Evolutionary conservation across 1,140 invertebrate genomes (phyloP), one percentile per base, ranked within the genome.

Genomic region (Sminthurides bifidus): DNA sequence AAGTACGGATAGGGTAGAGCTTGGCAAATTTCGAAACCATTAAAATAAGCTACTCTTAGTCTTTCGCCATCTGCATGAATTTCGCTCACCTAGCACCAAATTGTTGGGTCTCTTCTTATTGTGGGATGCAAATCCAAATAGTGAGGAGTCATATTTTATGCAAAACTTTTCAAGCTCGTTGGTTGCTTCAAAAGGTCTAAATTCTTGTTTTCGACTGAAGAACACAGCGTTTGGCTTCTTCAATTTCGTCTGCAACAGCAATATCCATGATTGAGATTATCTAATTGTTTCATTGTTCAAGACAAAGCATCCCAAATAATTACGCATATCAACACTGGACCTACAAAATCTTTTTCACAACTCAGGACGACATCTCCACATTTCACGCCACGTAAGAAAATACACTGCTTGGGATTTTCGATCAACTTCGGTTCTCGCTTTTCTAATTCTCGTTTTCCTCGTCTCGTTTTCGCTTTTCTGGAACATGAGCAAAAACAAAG

Each of bases 101-200:
- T 95, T 96, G 67, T 97, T 80, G 2, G 94, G 93, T 21, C 92
- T 75, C 70, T 98, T 98, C 72, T 98, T 98, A 49, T 79, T 87
- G 60, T 91, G 83, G n/a, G 83, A 87, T 19, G 81, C 87, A 68
- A 94, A 85, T 51, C 85, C 77, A 74, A 98, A 98, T 26, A 96
- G 69, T 1, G 92, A 81, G 19, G 86, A 77, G 71, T 97, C 89
- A 68, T 84, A 80, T 71, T 94, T 95, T 65, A 79, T 77, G 24
- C 83, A 81, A 65, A 96, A 81, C 60, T 81, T 81, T 75, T 97
- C 92, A 63, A 96, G 72, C 12, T 79, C 77, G 5, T 80, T 79
- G 0, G 79, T 71, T 74, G 93, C 82, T 72, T 93, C 90, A 71
- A 93, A 92, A 3, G 88, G 85, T 4, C 84, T 76, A 58, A 89